Base-by-base conservation (phyloP, 2,797 vertebrate species). In the Anas acuta region DNA sequence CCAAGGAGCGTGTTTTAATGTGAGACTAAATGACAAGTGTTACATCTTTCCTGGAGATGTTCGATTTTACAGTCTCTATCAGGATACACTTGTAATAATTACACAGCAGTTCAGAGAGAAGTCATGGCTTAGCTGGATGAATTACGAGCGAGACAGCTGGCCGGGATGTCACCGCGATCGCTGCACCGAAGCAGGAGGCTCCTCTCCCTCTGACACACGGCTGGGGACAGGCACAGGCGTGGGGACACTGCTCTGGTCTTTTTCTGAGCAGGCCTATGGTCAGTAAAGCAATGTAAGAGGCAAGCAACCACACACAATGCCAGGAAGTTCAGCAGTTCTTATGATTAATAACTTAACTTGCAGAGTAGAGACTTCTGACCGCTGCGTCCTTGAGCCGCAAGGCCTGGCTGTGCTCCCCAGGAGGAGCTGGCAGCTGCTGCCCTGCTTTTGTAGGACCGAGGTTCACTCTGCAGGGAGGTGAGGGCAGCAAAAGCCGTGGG, bases 141-240 rank as follows among this genome's bases (percentile, higher is more conserved):
- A 33, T 19, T 33, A 66, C 0, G 33, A 84, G 74, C 1, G 8
- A 35, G 54, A 4, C 3, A 1, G 15, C 51, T 37, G 4, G 65
- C 47, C n/a, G 11, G 51, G 37, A 1, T 13, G 22, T 11, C 43
- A 7, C 75, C 53, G 75, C 30, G 5, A 0, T 0, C 0, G 0
- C 60, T 16, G 58, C 65, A 7, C 53, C 0, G 0, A 33, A 0
- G 23, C 1, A 0, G 60, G 45, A 30, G 25, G 3, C 11, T 28
- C 30, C 64, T 30, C 35, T 18, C 19, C 73, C 76, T 43, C 35
- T 7, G 0, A 0, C 0, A 2, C 2, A 9, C 2, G 30, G 0
- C 41, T 54, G 28, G 41, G n/a, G 64, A 30, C 73, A 35, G 3
- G 0, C 0, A 1, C 0, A 4, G n/a, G 61, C 15, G 13, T 8